Evolutionary conservation across 2,113 vertebrate genomes (phyloP).

Genomic region (Mirza zaza): DNA sequence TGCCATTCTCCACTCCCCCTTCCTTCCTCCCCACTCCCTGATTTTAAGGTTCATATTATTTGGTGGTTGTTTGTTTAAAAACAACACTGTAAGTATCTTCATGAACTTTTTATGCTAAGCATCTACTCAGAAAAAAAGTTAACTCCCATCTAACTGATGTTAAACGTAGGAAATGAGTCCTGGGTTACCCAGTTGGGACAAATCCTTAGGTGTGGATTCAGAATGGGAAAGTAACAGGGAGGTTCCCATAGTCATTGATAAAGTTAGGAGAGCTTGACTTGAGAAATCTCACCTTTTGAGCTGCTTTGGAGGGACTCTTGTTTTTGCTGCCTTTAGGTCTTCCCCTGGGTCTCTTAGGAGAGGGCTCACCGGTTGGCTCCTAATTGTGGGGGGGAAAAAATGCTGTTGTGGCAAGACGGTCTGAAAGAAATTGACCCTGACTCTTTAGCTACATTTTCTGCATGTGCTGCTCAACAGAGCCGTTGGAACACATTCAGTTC

Average conservation of each 20-base stretch:
- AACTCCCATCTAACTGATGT: conserved; percentile 48
- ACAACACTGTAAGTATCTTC: conserved; percentile 25
- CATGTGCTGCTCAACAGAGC: conserved; percentile 44
- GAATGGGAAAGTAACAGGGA: conserved; percentile 44
- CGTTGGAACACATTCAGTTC: conserved; percentile 66
- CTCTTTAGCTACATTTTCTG: conserved; percentile 58
- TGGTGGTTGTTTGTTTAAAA: conserved; percentile 19
- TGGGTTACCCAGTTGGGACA: conserved; percentile 61
- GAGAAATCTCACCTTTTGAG: conserved; percentile 93
- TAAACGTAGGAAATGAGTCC: conserved; percentile 47
- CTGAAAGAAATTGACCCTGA: conserved; percentile 62
- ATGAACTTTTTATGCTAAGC: background rate
- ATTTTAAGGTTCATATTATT: conserved; percentile 37
- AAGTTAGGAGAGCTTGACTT: conserved; percentile 51
- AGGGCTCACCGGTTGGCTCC: conserved; percentile 95
- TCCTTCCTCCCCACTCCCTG: background rate
- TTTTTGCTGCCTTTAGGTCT: conserved; percentile 99
- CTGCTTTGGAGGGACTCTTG: conserved; percentile 97
- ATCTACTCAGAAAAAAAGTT: background rate
- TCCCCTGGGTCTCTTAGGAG: conserved; percentile 97
- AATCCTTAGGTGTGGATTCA: conserved; percentile 38
- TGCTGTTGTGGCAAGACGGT: conserved; percentile 80
- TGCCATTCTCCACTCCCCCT: background rate
- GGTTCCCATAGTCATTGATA: conserved; percentile 40
- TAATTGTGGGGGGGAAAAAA: conserved; percentile 84